Evolutionary conservation across 1,140 invertebrate species (phyloP), one percentile per base, ranked within the genome.

Genomic region (Paramacrobiotus metropolitanus): DNA sequence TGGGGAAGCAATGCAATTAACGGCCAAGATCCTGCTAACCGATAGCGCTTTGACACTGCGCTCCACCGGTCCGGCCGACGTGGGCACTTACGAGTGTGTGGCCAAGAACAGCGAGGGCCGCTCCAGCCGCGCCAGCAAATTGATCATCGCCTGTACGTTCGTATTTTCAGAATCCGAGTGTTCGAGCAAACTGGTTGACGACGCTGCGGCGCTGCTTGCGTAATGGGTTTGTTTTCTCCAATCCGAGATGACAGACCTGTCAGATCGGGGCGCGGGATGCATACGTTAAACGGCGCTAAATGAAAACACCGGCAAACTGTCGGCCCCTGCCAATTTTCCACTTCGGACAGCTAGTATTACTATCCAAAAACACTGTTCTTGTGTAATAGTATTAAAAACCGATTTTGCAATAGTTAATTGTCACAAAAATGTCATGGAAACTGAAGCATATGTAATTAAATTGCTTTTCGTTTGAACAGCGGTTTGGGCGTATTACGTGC

Each of bases 61-160:
- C 64, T 87, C 84, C 70, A 85, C 94, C 68, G 80, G 86, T 65
- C 83, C 84, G 71, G 83, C 87, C 67, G 89, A 95, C 71, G 91
- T 93, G 65, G 90, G 89, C 21, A 87, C 92, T 73, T 95, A 94
- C 72, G 87, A 84, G 61, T 94, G 90, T 76, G 85, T 88, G 66
- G 89, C 89, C 64, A 79, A 84, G 63, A 96, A 95, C 76, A 84
- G 85, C 65, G 87, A 94, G 76, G 90, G 90, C 29, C 85, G 88
- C 73, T 86, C 92, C 64, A 87, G 85, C 68, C 87, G 93, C 73
- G 89, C 85, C 31, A 87, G 89, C 59, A 82, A 89, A 70, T 85
- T 95, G 68, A 87, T 94, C 70, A 87, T 94, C 70, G 90, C 90
- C 69, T 90, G 90, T 79, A 80, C 81, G 76, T 61, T 3, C 21